Evolutionary conservation across 2,888 invertebrate genomes (phyloP).

Genomic region (Cerastis rubricosa): DNA sequence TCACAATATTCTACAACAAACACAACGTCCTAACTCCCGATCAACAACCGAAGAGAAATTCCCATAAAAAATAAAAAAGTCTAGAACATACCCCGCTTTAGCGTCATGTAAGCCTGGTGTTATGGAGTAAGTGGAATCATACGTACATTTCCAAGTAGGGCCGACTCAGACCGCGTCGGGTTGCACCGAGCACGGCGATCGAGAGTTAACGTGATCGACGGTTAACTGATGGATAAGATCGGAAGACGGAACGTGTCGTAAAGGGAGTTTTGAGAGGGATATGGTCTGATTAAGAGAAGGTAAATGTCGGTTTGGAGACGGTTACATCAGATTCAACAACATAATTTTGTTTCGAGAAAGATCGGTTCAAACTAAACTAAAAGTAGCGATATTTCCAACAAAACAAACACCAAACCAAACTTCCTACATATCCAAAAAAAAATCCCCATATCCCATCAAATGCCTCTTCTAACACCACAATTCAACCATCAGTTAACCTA

Average conservation of each 20-base stretch:
- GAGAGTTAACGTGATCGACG: constrained; percentile 56
- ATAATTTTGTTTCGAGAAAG: too few species aligned
- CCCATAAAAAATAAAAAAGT: constrained; percentile 1
- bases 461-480: too few species aligned
- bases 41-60: background rate
- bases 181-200: constrained; percentile 62
- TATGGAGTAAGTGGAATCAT: constrained; percentile 87
- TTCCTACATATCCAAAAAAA: fast-evolving
- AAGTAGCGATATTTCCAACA: background rate
- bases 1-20: background rate
- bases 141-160: constrained; percentile 90
- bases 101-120: constrained; percentile 80
- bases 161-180: constrained; percentile 79
- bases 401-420: background rate
- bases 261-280: background rate
- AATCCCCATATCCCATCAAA: too few species aligned
- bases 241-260: background rate
- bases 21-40: background rate
- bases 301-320: background rate
- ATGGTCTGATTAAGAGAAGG: background rate
- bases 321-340: fast-evolving
- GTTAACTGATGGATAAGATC: constrained; percentile 41
- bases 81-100: constrained; percentile 23
- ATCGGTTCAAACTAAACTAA: background rate
- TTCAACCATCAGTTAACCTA: too few species aligned